Conservation (phyloP, 2,797 vertebrate genomes). For the Sparidentex hasta region DNA sequence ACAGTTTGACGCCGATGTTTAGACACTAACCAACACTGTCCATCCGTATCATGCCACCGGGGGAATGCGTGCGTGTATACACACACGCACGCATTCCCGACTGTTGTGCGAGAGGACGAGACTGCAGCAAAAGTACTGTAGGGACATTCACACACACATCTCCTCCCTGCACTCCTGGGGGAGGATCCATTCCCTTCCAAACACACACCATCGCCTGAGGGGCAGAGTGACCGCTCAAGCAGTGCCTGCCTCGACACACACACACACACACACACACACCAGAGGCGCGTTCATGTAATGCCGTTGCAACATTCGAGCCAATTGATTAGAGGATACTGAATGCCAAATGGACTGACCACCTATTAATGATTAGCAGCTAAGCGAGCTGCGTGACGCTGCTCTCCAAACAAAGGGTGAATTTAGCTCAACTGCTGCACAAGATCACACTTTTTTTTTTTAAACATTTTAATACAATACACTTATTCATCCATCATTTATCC, state of each 20-base stretch:
- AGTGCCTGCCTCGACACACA: slow-evolving; percentile 65
- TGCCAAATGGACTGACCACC: slow-evolving; percentile 70
- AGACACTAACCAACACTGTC: neutral
- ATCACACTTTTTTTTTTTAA: slow-evolving; percentile 11
- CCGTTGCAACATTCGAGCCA: slow-evolving; percentile 64
- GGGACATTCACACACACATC: slow-evolving; percentile 73
- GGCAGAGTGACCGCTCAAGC: slow-evolving; percentile 85
- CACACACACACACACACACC: slow-evolving; percentile 44
- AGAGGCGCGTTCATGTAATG: slow-evolving; percentile 46
- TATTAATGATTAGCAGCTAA: slow-evolving; percentile 75
- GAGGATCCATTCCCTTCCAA: slow-evolving; percentile 85
- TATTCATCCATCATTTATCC: slow-evolving; percentile 15
- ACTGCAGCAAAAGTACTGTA: slow-evolving; percentile 77
- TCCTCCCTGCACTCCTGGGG: slow-evolving; percentile 80
- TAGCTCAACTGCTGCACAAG: slow-evolving; percentile 31
- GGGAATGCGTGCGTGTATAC: neutral
- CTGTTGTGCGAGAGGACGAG: slow-evolving; percentile 66
- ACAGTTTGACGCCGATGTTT: neutral
- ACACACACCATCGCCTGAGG: slow-evolving; percentile 82
- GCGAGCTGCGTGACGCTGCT: slow-evolving; percentile 27
- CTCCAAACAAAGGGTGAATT: slow-evolving; percentile 52
- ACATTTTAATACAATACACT: neutral
- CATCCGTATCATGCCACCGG: neutral
- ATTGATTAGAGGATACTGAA: slow-evolving; percentile 79
- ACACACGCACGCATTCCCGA: slow-evolving; percentile 17